Base-by-base conservation (phyloP, 2,888 invertebrate genomes). In the Agonum fuliginosum region DNA sequence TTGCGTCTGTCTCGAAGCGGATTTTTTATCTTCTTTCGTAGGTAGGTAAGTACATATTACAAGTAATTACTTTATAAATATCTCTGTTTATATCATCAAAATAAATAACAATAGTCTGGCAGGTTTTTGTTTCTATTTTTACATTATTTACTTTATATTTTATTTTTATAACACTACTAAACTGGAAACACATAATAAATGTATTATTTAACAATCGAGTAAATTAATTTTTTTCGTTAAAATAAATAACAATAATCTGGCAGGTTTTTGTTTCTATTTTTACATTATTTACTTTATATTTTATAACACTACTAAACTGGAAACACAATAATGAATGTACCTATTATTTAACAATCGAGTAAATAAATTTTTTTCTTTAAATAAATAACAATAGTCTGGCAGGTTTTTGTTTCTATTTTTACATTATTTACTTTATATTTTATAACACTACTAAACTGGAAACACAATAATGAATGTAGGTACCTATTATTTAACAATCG, bases 61-160 rank as follows among this genome's bases (percentile, higher is more conserved):
- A n/a, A 43, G 43, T 43, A 54, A 24, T 54, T 54, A 54, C 20
- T 54, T 54, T 37, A 20, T 54, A 54, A 24, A 54, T 54, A 54
- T 24, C n/a, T n/a, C n/a, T n/a, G n/a, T 54, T 54, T 54, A 24
- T 24, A 22, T 24, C 54, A 54, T 12, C n/a, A 48, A 22, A 54
- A 24, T n/a, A 22, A 24, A 54, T 43, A 43, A 5, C 14, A 43
- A 14, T 43, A 43, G 43, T 43, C 43, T 43, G 43, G 43, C 2
- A 43, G 14, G 14, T 43, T 43, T 3, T 43, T 43, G 2, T n/a
- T n/a, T n/a, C n/a, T n/a, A n/a, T n/a, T n/a, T n/a, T n/a, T n/a
- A n/a, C n/a, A n/a, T 43, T 43, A 43, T 43, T 43, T 43, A 43
- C 43, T 43, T 43, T 12, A 43, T 14, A 12, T 43, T 43, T 43